phyloP scores from a whole-genome alignment of 64 coral and sea anemone genomes.

The Cladopsammia gracilis region DNA sequence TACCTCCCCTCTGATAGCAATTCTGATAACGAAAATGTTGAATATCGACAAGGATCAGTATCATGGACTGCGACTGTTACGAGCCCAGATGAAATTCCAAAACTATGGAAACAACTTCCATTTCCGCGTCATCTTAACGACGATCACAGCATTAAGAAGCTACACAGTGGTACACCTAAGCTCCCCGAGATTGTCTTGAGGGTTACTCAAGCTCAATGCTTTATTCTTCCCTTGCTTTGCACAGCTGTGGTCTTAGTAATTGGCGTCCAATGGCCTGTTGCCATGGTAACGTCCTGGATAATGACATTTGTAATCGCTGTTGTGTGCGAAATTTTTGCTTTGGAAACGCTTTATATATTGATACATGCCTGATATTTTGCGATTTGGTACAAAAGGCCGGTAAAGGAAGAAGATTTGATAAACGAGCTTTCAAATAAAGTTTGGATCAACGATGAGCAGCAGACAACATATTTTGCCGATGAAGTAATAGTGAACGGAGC shows the following conservation, averaged over 20 bases:
- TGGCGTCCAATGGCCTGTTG: constrained; percentile 35
- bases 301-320: constrained; percentile 36
- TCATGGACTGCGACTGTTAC: not conserved
- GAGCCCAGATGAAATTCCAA: constrained; percentile 56
- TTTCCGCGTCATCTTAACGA: constrained; percentile 55
- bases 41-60: not conserved
- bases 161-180: not conserved
- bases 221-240: constrained; percentile 18
- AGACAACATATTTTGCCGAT: constrained; percentile 62
- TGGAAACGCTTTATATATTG: constrained; percentile 49
- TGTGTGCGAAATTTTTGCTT: constrained; percentile 17
- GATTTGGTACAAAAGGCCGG: constrained; percentile 25
- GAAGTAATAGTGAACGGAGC: constrained; percentile 44
- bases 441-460: constrained; percentile 61
- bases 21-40: too few species aligned
- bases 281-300: constrained; percentile 48
- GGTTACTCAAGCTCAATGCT: constrained; percentile 17
- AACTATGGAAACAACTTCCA: constrained; percentile 73
- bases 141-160: constrained; percentile 1
- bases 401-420: constrained; percentile 62
- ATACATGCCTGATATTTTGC: constrained; percentile 54
- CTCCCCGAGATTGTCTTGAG: not conserved
- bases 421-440: constrained; percentile 57
- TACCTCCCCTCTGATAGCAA: too few species aligned
- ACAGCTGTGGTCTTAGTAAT: not conserved